Conservation (phyloP, 2,888 invertebrate species). For the Gryllus longicercus region DNA sequence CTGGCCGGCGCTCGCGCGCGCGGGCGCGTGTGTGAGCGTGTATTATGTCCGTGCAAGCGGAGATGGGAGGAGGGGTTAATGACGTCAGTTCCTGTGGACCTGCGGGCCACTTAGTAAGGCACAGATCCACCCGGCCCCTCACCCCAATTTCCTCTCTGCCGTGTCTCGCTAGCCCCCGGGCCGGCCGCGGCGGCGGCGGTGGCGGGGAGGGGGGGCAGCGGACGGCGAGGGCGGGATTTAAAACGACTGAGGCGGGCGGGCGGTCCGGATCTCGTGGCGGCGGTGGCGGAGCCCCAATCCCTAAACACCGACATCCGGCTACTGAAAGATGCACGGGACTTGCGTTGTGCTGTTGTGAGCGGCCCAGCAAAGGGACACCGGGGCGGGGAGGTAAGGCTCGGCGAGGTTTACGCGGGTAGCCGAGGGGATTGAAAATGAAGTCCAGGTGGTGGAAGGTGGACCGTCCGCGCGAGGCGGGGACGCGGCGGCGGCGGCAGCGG, state of each 20-base stretch:
- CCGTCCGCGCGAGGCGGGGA: not conserved
- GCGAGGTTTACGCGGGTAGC: not conserved
- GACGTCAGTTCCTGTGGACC: conserved; percentile 32
- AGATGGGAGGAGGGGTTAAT: conserved; percentile 19
- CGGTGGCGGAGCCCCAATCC: not conserved
- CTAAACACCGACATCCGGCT: conserved; percentile 1
- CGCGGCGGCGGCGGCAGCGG: not conserved
- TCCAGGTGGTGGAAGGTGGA: too few species aligned
- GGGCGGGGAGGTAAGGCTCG: not conserved
- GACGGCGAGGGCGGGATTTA: not conserved
- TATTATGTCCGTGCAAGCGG: conserved; percentile 17
- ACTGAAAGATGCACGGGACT: conserved; percentile 17
- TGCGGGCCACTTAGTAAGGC: conserved; percentile 27
- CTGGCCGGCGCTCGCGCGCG: not conserved
- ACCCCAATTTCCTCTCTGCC: not conserved
- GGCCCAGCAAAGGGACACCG: conserved; percentile 1
- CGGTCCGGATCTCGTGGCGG: not conserved
- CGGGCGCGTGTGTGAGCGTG: not conserved
- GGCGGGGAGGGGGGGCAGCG: not conserved
- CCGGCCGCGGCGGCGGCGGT: not conserved
- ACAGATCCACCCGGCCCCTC: conserved; percentile 1
- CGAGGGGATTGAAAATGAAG: not conserved
- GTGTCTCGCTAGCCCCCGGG: too few species aligned
- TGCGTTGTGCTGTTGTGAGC: not conserved
- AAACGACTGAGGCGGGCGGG: not conserved